These are phyloP conservation scores for Gryllus bimaculatus DNA, from an alignment of 1,140 invertebrate species.

Conservation along the genomic window DNA sequence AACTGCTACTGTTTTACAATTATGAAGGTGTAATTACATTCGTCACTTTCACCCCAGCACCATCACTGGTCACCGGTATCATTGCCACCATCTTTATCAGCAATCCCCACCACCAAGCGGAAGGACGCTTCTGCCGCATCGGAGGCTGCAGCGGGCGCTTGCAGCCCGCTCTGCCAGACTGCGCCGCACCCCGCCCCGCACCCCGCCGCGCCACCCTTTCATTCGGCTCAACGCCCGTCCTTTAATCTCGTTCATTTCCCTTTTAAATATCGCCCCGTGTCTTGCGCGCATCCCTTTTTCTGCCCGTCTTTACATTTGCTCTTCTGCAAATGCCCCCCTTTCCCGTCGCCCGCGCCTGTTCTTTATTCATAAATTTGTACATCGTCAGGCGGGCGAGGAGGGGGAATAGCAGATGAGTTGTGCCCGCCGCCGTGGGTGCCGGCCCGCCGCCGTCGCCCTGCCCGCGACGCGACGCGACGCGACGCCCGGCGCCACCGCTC, in stretches of 20 bases:
- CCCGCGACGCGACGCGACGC: too few relatives aligned
- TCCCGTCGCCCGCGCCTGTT: neutral
- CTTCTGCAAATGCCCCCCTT: neutral
- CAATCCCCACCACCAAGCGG: too few relatives aligned
- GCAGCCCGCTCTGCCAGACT: neutral
- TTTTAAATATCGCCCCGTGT: neutral
- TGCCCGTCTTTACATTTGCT: neutral
- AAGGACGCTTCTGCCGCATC: too few relatives aligned
- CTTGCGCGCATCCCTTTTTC: neutral
- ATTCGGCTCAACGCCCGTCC: neutral
- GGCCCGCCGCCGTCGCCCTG: too few relatives aligned
- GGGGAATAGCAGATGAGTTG: neutral
- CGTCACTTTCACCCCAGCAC: too few relatives aligned
- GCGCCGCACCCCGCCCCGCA: too few relatives aligned
- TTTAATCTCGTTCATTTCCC: constrained; percentile 1
- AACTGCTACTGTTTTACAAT: too few relatives aligned
- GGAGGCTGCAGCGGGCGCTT: neutral
- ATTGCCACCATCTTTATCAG: too few relatives aligned
- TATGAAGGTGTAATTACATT: too few relatives aligned
- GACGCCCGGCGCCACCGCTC: too few relatives aligned
- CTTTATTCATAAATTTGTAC: constrained; percentile 1
- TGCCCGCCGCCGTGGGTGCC: too few relatives aligned
- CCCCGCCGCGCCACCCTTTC: neutral
- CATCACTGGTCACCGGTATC: too few relatives aligned
- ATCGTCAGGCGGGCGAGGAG: neutral